A percentile compares a stretch with the other conserved stretches of the same genome.
phyloP scores from a whole-genome alignment of 2,888 invertebrate species.

The Eupelmus urozonus region DNA sequence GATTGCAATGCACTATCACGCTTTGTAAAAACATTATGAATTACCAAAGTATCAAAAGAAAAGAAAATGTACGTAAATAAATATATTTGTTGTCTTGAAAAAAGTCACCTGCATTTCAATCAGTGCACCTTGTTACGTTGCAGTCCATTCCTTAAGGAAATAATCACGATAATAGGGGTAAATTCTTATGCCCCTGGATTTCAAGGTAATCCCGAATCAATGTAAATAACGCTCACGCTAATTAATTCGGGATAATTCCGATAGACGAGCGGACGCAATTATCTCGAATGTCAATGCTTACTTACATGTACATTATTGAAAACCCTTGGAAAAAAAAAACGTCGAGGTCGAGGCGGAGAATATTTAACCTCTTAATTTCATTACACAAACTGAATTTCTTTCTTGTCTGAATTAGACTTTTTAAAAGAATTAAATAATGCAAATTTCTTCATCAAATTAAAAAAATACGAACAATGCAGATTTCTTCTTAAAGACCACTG shows the following conservation, averaged over 20 bases:
- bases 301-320: too few species aligned
- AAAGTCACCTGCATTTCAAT: constrained; percentile 11
- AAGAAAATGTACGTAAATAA: constrained; percentile 26
- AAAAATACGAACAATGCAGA: too few species aligned
- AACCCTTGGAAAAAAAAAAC: too few species aligned
- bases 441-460: too few species aligned
- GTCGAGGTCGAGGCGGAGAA: too few species aligned
- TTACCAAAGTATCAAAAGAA: too few species aligned
- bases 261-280: constrained; percentile 20
- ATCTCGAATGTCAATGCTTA: constrained; percentile 27
- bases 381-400: too few species aligned
- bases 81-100: constrained; percentile 2
- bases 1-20: too few species aligned
- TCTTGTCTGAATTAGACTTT: too few species aligned
- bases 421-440: too few species aligned
- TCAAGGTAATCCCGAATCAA: constrained; percentile 39
- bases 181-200: constrained; percentile 2
- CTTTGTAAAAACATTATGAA: background rate
- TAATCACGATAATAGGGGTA: background rate
- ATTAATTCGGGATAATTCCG: constrained; percentile 33
- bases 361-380: too few species aligned
- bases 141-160: constrained; percentile 30
- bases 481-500: too few species aligned
- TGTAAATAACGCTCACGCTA: constrained; percentile 19
- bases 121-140: constrained; percentile 17